Evolutionary conservation across 2,113 vertebrate species (phyloP).

Genomic region (Phylloscopus whistleri): DNA sequence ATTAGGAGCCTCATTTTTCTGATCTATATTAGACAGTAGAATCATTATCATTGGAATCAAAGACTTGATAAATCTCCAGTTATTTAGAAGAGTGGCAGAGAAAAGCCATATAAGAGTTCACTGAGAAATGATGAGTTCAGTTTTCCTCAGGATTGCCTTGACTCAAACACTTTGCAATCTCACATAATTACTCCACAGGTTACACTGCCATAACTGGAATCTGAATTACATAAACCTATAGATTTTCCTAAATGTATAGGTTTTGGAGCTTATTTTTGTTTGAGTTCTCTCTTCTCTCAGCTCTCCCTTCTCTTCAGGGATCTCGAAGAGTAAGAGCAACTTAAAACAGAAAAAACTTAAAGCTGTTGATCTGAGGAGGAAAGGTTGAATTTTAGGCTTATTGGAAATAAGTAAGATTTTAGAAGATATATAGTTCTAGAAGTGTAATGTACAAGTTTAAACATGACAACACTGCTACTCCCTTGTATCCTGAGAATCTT

Average conservation of each 20-base stretch:
- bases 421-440: neutral
- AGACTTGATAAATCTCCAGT: constrained; percentile 13
- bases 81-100: neutral
- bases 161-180: neutral
- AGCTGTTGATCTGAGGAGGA: neutral
- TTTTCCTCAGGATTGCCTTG: neutral
- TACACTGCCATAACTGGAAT: neutral
- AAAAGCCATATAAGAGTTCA: neutral
- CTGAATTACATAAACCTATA: neutral
- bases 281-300: neutral
- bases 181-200: neutral
- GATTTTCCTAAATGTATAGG: neutral
- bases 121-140: neutral
- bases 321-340: neutral
- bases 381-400: neutral
- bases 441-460: neutral
- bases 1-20: constrained; percentile 19
- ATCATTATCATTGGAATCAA: constrained; percentile 5
- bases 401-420: neutral
- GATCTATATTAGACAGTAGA: neutral
- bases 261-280: neutral
- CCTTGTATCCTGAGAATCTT: neutral
- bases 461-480: neutral
- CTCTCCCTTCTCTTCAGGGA: neutral
- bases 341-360: neutral